Conservation (phyloP, 2,888 invertebrate species). For the Punctoribates punctum region DNA sequence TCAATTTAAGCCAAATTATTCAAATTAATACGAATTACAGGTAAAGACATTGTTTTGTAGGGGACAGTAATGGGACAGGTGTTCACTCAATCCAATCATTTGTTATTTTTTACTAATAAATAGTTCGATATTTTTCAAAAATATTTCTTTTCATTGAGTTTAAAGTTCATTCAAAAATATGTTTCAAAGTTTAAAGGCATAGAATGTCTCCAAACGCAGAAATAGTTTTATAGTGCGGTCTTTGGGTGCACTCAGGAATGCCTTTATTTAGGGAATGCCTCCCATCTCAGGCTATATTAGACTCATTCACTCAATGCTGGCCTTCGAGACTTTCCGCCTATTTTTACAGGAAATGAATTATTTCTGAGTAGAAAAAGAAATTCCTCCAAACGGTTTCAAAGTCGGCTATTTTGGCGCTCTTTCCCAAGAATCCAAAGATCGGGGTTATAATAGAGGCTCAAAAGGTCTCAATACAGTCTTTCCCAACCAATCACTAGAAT, state of each 20-base stretch:
- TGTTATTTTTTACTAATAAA: no score
- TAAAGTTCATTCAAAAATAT: neutral
- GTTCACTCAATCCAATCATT: no score
- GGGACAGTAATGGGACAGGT: no score
- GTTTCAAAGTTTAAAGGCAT: neutral
- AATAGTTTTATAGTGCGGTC: neutral
- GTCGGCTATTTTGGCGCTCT: neutral
- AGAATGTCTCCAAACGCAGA: neutral
- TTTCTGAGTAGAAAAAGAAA: slow-evolving; percentile 9
- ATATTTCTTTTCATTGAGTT: neutral
- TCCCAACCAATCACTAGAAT: no score
- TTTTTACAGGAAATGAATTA: slow-evolving; percentile 15
- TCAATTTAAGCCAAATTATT: slow-evolving; percentile 2
- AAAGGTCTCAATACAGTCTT: no score
- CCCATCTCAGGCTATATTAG: neutral
- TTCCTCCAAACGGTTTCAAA: neutral
- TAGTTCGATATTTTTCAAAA: neutral
- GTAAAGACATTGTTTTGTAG: neutral
- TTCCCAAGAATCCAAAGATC: neutral
- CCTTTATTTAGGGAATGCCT: neutral
- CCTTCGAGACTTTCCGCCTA: slow-evolving; percentile 6
- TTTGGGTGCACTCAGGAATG: neutral
- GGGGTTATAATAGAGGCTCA: no score
- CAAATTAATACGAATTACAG: neutral
- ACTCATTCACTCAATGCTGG: neutral